Base-by-base conservation (phyloP, 2,888 invertebrate genomes). In the Galerucella nymphaeae region DNA sequence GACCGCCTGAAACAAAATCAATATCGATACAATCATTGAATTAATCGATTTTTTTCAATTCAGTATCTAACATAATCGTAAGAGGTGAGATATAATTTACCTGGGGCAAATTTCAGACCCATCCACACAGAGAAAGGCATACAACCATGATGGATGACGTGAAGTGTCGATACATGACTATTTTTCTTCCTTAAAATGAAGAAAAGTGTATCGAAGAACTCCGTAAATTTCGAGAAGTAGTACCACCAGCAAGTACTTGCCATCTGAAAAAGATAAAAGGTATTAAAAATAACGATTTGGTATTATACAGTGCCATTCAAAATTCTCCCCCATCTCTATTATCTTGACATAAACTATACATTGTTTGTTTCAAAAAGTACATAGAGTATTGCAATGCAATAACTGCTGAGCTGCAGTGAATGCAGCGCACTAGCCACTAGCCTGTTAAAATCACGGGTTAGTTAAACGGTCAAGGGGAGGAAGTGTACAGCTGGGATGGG, bases 81-180 rank as follows among this genome's bases (percentile, higher is more conserved):
- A 23, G 23, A 2, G 23, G 3, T 23, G n/a, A n/a, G n/a, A n/a
- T n/a, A 1, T 48, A 10, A 85, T 88, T 87, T 86, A 95, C 95
- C 96, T 84, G 97, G 96, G 57, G 96, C 96, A 88, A 97, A 97
- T 87, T 96, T 96, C 83, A 97, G 90, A 59, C 97, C 97, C 91
- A 97, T 94, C 96, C 96, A 97, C 53, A 93, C 96, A 10, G 96
- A 96, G 86, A 96, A 91, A 5, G 97, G 97, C 97, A 98, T 97
- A 78, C 95, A 93, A 61, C 96, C 96, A 84, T 98, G 97, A 86
- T 98, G 97, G 81, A 97, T 96, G 64, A 98, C 96, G 85, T 98
- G 97, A 50, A 98, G 90, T 23, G 94, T 94, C 64, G 96, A 94
- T 75, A 97, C 93, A 84, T 98, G 97, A 85, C 94, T 93, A 85